Percentiles rank a stretch among this genome's conserved stretches.
phyloP scores from a whole-genome alignment of 2,113 vertebrate genomes.

The Muntiacus muntjak region DNA sequence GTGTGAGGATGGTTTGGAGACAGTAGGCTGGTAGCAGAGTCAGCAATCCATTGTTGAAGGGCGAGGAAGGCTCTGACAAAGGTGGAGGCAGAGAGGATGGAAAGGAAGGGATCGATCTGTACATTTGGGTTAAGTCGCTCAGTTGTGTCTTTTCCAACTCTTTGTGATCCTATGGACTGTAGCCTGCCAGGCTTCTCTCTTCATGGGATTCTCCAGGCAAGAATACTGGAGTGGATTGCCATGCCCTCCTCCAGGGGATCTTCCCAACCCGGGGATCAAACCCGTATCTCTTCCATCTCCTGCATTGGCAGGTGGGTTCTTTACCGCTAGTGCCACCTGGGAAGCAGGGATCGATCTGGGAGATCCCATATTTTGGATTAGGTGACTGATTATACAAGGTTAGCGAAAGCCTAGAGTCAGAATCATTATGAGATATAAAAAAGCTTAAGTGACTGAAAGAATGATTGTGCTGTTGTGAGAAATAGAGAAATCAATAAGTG shows the following conservation, averaged over 20 bases:
- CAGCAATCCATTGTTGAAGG: neutral
- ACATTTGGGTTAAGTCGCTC: neutral
- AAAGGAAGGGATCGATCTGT: neutral
- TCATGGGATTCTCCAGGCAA: neutral
- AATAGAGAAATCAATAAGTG: constrained; percentile 47
- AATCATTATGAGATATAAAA: constrained; percentile 29
- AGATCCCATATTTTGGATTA: neutral
- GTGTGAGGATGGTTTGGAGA: neutral
- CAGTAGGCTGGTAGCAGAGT: neutral
- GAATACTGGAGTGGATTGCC: neutral
- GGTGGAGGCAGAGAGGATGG: neutral
- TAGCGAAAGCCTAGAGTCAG: neutral
- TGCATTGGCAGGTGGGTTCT: neutral
- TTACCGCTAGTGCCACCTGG: neutral
- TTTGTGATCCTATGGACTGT: neutral
- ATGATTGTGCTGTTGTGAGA: constrained; percentile 14
- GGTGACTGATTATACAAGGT: neutral
- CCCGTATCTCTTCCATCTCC: neutral
- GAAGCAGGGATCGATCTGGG: neutral
- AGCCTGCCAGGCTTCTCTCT: neutral
- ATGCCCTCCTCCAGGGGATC: neutral
- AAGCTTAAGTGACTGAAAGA: constrained; percentile 7
- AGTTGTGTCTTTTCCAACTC: neutral
- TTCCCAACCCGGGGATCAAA: neutral
- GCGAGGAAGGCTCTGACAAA: neutral